Base-by-base conservation (phyloP, 2,797 vertebrate species). In the Crenichthys baileyi region DNA sequence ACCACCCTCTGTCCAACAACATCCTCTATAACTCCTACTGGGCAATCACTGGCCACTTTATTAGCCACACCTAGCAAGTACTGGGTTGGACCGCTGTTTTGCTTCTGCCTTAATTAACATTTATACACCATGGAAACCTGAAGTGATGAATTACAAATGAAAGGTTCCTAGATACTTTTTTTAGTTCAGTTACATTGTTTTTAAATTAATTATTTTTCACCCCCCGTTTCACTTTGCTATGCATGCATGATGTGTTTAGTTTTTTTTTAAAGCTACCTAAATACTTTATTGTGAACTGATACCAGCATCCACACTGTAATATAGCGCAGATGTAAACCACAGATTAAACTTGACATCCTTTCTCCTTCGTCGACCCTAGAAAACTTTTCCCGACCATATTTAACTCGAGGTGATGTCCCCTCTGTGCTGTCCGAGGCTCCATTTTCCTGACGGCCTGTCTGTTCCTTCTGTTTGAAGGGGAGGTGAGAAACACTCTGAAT, bases 401-500 rank as follows among this genome's bases (percentile, higher is more conserved):
- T 88, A 65, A 78, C 76, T 75, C 18, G 15, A 70, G 60, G 72
- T 41, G 41, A 16, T 9, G 6, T 70, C 16, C 44, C 60, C 65
- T 73, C 71, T 65, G 74, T 58, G 55, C 73, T 73, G 36, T 4
- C 39, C 61, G 61, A 75, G 79, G 76, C 56, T 79, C 26, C n/a
- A 39, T 78, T 78, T 84, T 82, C 76, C 83, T 77, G 82, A 82
- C 46, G 70, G 70, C 68, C 72, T 79, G 80, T 83, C 82, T 74
- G 72, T 65, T 87, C 67, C 76, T 73, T 67, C 77, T 85, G 77
- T 83, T 83, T 76, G 80, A 72, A 86, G 16, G 75, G 82, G 82
- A 87, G 79, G 83, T 87, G 83, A 90, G 85, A 85, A 83, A 80
- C 71, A 78, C 83, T 78, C 48, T 80, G 88, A 89, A 83, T 92